Base-by-base conservation (phyloP, 2,113 vertebrate species). In the Gymnogyps californianus region DNA sequence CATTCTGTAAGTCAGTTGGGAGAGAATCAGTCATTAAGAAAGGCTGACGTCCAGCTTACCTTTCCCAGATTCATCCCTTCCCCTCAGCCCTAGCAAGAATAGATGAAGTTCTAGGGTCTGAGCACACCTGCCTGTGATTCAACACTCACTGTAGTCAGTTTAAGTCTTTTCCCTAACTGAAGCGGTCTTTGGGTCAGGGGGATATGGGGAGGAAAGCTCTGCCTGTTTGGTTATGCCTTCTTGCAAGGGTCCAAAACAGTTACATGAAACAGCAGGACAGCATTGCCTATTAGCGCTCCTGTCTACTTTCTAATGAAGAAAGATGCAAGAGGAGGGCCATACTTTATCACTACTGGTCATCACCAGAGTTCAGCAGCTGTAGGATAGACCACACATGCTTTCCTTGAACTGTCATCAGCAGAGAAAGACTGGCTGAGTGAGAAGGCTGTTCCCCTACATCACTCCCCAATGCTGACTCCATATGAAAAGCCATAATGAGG, bases 1-100 rank as follows among this genome's bases (percentile, higher is more conserved):
- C 3, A 1, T 61, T 80, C 52, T 59, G 9, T 38, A 20, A 1
- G 0, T 42, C 2, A 0, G 1, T 0, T 87, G 31, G 34, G 52
- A 79, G 21, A 62, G 28, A 86, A 22, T 2, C 28, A 34, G 16
- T 42, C 15, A 21, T 66, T 57, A 20, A 24, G 70, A 57, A 83
- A 62, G 11, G 13, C 26, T 89, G 25, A 32, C 2, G 6, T 34
- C 20, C 58, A 67, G 12, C 4, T 80, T 83, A 34, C 2, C 24
- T 77, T 65, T 80, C 32, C 11, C 7, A 46, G 9, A 51, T 38
- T 38, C 38, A 38, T 38, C 38, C 38, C 38, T 38, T 38, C 38
- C 38, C 38, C 75, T 71, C 29, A 62, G 17, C 5, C n/a, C 31
- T 17, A 38, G 32, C 7, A 38, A 74, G 49, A 91, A 20, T 8